Evolutionary conservation across 1,140 invertebrate genomes (phyloP).

Genomic region (Leptopilina boulardi): DNA sequence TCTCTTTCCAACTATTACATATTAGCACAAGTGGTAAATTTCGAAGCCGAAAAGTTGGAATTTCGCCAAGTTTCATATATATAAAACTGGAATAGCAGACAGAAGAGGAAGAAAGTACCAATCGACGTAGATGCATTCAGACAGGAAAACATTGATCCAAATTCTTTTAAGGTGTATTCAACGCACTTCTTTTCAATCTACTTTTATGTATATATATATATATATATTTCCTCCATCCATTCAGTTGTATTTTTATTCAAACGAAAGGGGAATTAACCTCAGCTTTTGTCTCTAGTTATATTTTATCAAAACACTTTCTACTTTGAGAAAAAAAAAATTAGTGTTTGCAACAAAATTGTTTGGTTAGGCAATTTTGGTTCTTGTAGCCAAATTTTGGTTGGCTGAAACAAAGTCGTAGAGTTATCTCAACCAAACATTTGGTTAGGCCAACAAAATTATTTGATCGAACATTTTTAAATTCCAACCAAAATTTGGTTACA

Average conservation of each 20-base stretch:
- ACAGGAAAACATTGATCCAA: slow-evolving; percentile 24
- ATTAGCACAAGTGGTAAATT: slow-evolving; percentile 66
- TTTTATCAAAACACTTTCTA: no score
- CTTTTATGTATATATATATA: not conserved
- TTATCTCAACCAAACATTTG: no score
- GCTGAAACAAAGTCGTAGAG: no score
- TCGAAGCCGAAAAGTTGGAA: slow-evolving; percentile 48
- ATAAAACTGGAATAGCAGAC: not conserved
- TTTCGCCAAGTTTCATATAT: slow-evolving; percentile 41
- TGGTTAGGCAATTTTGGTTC: no score
- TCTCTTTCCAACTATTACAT: slow-evolving; percentile 53
- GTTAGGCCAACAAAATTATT: no score
- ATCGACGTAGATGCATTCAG: slow-evolving; percentile 27
- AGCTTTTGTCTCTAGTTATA: no score
- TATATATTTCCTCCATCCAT: not conserved
- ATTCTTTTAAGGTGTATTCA: slow-evolving; percentile 20
- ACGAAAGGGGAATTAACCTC: no score
- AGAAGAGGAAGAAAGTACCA: slow-evolving; percentile 43
- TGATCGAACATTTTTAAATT: no score
- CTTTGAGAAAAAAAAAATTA: no score
- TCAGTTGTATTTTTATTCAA: not conserved
- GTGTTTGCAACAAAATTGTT: no score
- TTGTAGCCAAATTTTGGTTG: no score
- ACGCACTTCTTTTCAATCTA: slow-evolving; percentile 11
- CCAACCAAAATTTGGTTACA: no score